Evolutionary conservation across 2,113 vertebrate species (phyloP), one percentile per base, ranked within the genome.

Genomic region (Actenoides hombroni): DNA sequence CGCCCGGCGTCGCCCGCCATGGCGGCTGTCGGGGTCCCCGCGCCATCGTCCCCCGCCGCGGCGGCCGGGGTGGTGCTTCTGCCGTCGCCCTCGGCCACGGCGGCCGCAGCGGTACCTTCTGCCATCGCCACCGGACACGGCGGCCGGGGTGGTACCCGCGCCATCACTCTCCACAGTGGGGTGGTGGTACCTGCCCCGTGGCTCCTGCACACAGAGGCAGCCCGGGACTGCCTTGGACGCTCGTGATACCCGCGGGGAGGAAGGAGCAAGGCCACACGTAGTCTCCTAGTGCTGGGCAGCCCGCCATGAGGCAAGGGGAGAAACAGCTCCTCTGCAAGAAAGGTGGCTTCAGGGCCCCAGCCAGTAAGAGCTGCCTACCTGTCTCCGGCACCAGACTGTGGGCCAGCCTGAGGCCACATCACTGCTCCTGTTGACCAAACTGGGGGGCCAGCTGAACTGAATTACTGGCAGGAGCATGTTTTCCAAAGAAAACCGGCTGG

Each of bases 261-360:
- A 48, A 40, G 42, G 53, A 53, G 6, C 6, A 7, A 18, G 24
- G 67, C 48, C 14, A 1, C 0, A 0, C 2, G 0, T 16, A 2
- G 3, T 28, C 28, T 25, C 10, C 8, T 6, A 7, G 15, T 5
- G 11, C 16, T 28, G 33, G 7, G 33, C 13, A 13, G 44, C 19
- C 35, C 23, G 6, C 16, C 26, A 0, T 11, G 23, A 33, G 13
- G 26, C 26, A 10, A 6, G 20, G 19, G 7, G 2, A 46, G 40
- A 33, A 33, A 23, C 17, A 7, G 0, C 1, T 5, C 7, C 14
- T 21, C 8, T 53, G 57, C 10, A 33, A 18, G 35, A 29, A 29
- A 23, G 28, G 48, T 14, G 6, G 24, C 26, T 3, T 40, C 11
- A 0, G 0, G 0, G 24, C 13, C 31, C 9, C 0, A 0, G 31